Conservation (phyloP, 1,140 invertebrate genomes). For the Dreissena polymorpha region DNA sequence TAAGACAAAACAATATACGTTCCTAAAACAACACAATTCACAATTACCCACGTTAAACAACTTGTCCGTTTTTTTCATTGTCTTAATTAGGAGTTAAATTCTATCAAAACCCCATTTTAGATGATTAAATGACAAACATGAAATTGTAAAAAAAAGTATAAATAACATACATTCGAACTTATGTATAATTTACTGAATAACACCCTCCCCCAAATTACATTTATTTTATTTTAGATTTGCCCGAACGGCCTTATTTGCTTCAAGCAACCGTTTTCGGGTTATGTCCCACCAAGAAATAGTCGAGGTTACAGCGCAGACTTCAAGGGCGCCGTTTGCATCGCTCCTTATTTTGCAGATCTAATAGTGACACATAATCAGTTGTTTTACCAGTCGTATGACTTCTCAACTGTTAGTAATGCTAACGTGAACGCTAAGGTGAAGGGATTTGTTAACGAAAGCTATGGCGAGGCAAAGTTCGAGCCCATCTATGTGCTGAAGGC, state of each 20-base stretch:
- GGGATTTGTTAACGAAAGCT: conserved; percentile 6
- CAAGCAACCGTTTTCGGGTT: conserved; percentile 14
- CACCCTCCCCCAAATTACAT: no score
- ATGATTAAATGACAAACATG: not conserved
- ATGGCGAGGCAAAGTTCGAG: not conserved
- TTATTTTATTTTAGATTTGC: conserved; percentile 15
- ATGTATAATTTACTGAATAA: no score
- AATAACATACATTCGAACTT: not conserved
- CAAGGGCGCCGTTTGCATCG: conserved; percentile 25
- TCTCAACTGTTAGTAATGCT: not conserved
- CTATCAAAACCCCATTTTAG: no score
- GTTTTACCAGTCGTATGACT: conserved; percentile 29
- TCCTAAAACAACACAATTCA: no score
- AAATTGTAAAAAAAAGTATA: not conserved
- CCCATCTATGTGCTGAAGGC: conserved; percentile 12
- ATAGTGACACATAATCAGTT: not conserved
- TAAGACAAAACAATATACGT: no score
- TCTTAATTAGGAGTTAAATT: no score
- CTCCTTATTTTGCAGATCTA: conserved; percentile 34
- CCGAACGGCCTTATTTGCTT: conserved; percentile 40
- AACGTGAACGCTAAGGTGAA: not conserved
- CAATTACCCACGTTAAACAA: no score
- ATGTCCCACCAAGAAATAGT: conserved; percentile 1
- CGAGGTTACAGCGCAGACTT: not conserved
- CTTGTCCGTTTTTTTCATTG: no score